phyloP scores from a whole-genome alignment of 1,140 invertebrate genomes.

The Anastatus disparis region DNA sequence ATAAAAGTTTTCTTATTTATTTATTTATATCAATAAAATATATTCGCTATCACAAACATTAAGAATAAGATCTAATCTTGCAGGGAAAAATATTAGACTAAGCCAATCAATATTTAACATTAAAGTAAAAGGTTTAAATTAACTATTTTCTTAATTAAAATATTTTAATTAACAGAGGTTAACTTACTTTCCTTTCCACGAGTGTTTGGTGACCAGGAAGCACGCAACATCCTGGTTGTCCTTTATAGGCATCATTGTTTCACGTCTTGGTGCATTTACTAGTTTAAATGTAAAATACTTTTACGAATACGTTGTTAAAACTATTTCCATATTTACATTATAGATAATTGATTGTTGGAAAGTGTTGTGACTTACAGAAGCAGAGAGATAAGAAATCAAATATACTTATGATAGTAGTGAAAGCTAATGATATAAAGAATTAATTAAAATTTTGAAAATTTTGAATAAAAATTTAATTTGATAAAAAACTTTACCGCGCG shows the following conservation, averaged over 20 bases:
- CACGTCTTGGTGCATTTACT: conserved; percentile 39
- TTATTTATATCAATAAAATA: not conserved
- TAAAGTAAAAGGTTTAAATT: not conserved
- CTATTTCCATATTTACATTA: conserved; percentile 14
- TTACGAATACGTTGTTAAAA: not conserved
- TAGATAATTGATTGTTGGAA: not conserved
- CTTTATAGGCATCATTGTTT: conserved; percentile 80
- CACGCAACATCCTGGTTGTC: conserved; percentile 93
- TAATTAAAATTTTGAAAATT: not conserved
- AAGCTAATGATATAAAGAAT: not conserved
- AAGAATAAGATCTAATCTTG: not conserved
- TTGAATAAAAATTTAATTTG: not conserved
- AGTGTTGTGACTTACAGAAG: not conserved
- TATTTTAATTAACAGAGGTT: no score
- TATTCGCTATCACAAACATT: not conserved
- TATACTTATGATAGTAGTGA: not conserved
- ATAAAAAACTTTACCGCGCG: conserved; percentile 29
- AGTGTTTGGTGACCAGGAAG: conserved; percentile 96
- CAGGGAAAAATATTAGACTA: not conserved
- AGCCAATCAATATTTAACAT: not conserved
- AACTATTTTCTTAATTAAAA: not conserved
- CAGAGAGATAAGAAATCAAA: not conserved
- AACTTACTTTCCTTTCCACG: conserved; percentile 95
- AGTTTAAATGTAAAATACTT: conserved; percentile 17
- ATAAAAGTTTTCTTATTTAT: not conserved